Percentiles rank a stretch among this genome's conserved stretches.
These are phyloP conservation scores for Caenorhabditis becei DNA, from an alignment of 2,888 invertebrate species.

Conservation along the genomic window DNA sequence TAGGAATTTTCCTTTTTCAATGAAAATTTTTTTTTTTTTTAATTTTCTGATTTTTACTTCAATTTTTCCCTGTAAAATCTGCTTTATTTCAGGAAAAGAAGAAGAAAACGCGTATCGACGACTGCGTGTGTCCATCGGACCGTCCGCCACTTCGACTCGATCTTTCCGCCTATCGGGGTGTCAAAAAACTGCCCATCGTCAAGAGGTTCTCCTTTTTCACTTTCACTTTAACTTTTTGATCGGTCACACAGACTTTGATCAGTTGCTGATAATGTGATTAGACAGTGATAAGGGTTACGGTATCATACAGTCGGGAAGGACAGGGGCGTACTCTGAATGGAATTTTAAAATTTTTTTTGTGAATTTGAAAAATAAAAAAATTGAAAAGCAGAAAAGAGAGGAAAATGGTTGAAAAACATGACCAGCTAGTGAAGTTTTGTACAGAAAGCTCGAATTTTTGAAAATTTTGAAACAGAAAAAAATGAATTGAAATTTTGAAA, in stretches of 20 bases:
- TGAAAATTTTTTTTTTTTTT: not conserved
- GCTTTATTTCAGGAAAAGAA: constrained; percentile 74
- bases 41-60: not conserved
- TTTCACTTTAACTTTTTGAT: not conserved
- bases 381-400: constrained; percentile 17
- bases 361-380: not conserved
- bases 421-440: too few relatives aligned
- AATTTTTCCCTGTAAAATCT: too few relatives aligned
- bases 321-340: too few relatives aligned
- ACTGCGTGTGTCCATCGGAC: constrained; percentile 79
- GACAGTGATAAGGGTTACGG: too few relatives aligned
- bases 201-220: constrained; percentile 36
- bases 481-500: too few relatives aligned
- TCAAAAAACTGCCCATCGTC: constrained; percentile 50
- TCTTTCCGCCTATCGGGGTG: constrained; percentile 70
- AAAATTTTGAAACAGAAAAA: too few relatives aligned
- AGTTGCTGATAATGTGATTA: not conserved
- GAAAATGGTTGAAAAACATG: too few relatives aligned
- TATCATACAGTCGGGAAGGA: too few relatives aligned
- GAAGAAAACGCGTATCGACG: constrained; percentile 75
- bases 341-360: too few relatives aligned
- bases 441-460: too few relatives aligned
- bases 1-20: too few relatives aligned
- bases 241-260: not conserved
- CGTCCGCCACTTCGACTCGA: constrained; percentile 74